Base-by-base conservation (phyloP, 2,797 vertebrate species). In the Ceyx erithaca region DNA sequence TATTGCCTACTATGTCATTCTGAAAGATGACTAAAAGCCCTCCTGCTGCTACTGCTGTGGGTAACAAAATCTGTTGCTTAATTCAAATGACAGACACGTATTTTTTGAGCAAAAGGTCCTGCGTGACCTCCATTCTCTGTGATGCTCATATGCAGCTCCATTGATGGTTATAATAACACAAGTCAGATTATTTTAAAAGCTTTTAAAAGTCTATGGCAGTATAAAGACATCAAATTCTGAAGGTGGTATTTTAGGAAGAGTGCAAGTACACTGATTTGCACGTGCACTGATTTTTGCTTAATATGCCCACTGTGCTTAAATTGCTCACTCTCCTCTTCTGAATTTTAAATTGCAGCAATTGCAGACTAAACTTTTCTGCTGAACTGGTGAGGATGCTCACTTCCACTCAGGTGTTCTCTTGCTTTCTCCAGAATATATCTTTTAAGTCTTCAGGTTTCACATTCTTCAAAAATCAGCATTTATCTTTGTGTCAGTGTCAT, bases 21-120 rank as follows among this genome's bases (percentile, higher is more conserved):
- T 76, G 59, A 76, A 81, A 70, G 52, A 26, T 79, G 70, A 90
- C 81, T 63, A 84, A 76, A 93, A 76, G 4, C 48, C 59, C 18
- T 72, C 51, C 59, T 86, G 80, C 75, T 91, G 63, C 43, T 81
- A 10, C 40, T 40, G 52, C 40, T 84, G 75, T 52, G 69, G 77
- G 79, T 81, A 94, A 85, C 21, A 78, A 51, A 62, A 37, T 15
- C 48, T 48, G 35, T 8, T 75, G 55, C 69, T 79, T 80, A 81
- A 52, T 48, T 79, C 26, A 51, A 45, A 69, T 81, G 78, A 55
- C 59, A 86, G 67, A 37, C 1, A 4, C 5, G 10, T 54, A 68
- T 83, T 88, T 91, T 80, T 88, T 62, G 54, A 91, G 87, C 69
- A 85, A 87, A 95, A 81, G 19, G 6, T 88, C 43, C 62, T 52